phyloP scores from a whole-genome alignment of 2,113 vertebrate species.

The Podarcis raffonei region DNA sequence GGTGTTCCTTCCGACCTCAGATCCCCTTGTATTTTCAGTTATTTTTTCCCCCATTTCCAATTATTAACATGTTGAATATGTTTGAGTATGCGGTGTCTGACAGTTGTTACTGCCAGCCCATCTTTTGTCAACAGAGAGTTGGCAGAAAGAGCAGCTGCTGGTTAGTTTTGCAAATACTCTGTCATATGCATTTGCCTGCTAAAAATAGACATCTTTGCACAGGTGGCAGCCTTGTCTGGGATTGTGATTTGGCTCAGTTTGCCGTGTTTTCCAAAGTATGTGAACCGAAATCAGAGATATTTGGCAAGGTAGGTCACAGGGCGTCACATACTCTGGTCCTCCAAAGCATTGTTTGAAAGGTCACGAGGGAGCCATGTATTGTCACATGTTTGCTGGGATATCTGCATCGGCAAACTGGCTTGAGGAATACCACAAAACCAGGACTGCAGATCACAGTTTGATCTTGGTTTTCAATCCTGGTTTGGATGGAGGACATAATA shows the following conservation, averaged over 20 bases:
- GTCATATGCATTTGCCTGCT: slow-evolving; percentile 58
- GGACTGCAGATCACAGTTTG: neutral
- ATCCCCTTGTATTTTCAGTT: slow-evolving; percentile 1
- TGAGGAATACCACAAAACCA: neutral
- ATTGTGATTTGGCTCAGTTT: slow-evolving; percentile 64
- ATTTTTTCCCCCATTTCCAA: slow-evolving; percentile 39
- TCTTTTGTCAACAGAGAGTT: slow-evolving; percentile 53
- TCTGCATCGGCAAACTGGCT: neutral
- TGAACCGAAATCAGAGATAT: slow-evolving; percentile 54
- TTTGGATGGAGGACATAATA: neutral
- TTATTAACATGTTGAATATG: slow-evolving; percentile 26
- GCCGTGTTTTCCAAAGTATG: slow-evolving; percentile 60
- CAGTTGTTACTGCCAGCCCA: slow-evolving; percentile 38
- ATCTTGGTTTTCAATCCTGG: neutral
- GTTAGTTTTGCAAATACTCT: slow-evolving; percentile 58
- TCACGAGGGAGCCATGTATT: neutral
- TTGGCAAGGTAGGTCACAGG: slow-evolving; percentile 52
- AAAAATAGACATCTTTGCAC: slow-evolving; percentile 67
- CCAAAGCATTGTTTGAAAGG: neutral
- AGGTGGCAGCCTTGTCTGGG: slow-evolving; percentile 65
- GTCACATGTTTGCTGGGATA: too few species aligned
- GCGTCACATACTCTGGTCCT: neutral
- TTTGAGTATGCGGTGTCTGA: neutral
- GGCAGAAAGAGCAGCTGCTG: slow-evolving; percentile 61
- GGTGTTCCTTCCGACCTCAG: neutral